These are phyloP conservation scores for Hydriomena furcata DNA, from an alignment of 2,888 invertebrate genomes.

Conservation along the genomic window DNA sequence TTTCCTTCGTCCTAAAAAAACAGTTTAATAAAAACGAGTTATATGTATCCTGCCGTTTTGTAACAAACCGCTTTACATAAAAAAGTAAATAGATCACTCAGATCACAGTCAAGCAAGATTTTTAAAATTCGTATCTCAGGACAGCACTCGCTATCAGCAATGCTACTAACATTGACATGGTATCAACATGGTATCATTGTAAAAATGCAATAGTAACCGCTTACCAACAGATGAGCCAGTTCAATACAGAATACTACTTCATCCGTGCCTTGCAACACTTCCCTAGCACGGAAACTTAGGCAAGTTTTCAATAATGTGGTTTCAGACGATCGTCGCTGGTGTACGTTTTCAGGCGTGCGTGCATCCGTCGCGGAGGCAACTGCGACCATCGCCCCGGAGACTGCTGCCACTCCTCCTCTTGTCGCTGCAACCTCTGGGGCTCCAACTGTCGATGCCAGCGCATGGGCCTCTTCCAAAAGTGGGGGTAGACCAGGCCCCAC, in stretches of 20 bases:
- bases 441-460: conserved; percentile 94
- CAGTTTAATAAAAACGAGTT: too few species aligned
- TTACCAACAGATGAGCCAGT: too few species aligned
- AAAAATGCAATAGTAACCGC: too few species aligned
- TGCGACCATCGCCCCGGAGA: conserved; percentile 93
- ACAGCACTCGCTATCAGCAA: too few species aligned
- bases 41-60: too few species aligned
- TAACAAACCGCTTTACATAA: too few species aligned
- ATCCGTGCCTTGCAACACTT: background rate
- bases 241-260: too few species aligned
- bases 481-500: conserved; percentile 82
- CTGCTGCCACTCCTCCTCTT: conserved; percentile 93
- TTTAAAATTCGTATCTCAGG: too few species aligned
- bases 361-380: conserved; percentile 91
- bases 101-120: too few species aligned
- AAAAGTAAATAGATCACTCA: too few species aligned
- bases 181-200: too few species aligned
- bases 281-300: conserved; percentile 65
- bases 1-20: background rate
- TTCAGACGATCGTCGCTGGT: conserved; percentile 93
- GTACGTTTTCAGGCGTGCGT: conserved; percentile 93
- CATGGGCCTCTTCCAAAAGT: conserved; percentile 94
- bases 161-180: too few species aligned
- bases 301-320: conserved; percentile 82
- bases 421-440: conserved; percentile 95